These are phyloP conservation scores for Drosophila rubida DNA, from an alignment of 2,888 invertebrate species.

Conservation along the genomic window DNA sequence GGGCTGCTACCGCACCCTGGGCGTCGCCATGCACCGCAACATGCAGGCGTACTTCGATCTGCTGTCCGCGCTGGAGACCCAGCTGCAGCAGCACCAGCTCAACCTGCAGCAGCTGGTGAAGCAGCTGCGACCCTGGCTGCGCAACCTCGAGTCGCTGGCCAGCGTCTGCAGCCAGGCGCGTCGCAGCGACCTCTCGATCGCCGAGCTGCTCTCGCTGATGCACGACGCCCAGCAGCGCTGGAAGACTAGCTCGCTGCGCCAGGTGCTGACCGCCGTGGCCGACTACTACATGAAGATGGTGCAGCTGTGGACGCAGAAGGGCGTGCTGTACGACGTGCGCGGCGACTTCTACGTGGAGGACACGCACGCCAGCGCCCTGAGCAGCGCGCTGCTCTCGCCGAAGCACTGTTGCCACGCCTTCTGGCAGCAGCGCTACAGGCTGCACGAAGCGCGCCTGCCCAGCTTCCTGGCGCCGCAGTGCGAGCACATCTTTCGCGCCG, in stretches of 20 bases:
- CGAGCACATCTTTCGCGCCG: constrained; percentile 49
- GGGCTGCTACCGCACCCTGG: constrained; percentile 34
- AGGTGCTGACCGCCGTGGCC: constrained; percentile 35
- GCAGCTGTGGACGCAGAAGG: constrained; percentile 68
- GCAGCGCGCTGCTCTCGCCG: constrained; percentile 49
- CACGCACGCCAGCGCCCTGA: constrained; percentile 34
- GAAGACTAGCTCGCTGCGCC: constrained; percentile 21
- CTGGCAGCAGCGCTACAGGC: constrained; percentile 53
- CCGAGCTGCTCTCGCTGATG: constrained; percentile 51
- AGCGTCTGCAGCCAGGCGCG: constrained; percentile 40
- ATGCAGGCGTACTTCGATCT: constrained; percentile 54
- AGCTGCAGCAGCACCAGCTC: constrained; percentile 41
- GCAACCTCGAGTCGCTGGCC: constrained; percentile 43
- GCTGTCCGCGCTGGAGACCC: constrained; percentile 50
- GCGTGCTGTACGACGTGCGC: constrained; percentile 54
- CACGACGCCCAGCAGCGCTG: constrained; percentile 33
- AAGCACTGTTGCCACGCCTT: constrained; percentile 58
- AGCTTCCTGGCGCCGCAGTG: constrained; percentile 38
- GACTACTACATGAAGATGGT: constrained; percentile 63
- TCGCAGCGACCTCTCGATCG: constrained; percentile 22
- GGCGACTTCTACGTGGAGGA: constrained; percentile 66
- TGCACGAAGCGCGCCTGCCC: constrained; percentile 44
- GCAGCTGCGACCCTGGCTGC: constrained; percentile 57
- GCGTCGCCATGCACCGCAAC: constrained; percentile 30
- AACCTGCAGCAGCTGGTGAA: constrained; percentile 51